Conservation (phyloP, 2,888 invertebrate species). For the Pegoplata infirma region DNA sequence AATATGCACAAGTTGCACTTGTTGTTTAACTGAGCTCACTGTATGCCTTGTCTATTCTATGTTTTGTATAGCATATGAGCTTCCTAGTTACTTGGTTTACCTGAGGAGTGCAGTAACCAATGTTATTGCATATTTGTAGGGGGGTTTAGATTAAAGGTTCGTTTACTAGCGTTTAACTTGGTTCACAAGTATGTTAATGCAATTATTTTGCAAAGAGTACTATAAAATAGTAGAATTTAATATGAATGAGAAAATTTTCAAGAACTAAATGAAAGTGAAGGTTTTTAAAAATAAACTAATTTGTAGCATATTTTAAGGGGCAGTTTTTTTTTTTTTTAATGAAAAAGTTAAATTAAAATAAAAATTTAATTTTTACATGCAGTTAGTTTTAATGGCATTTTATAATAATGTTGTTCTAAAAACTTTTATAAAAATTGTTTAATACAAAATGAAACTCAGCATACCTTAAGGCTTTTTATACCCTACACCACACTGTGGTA, state of each 20-base stretch:
- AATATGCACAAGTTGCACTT: not conserved
- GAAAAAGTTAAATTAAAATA: no score
- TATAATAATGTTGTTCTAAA: no score
- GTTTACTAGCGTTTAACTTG: not conserved
- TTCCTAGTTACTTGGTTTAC: not conserved
- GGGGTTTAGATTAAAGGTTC: not conserved
- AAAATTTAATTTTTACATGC: no score
- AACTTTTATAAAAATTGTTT: no score
- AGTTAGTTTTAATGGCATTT: no score
- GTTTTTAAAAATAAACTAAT: no score
- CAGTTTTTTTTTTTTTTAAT: no score
- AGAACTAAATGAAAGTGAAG: not conserved
- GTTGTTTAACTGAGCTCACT: not conserved
- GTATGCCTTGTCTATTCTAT: not conserved
- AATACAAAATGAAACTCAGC: no score
- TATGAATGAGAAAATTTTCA: not conserved
- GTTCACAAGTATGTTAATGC: not conserved
- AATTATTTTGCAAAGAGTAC: not conserved
- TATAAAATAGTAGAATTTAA: not conserved
- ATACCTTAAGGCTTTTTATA: no score
- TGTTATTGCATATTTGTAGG: not conserved
- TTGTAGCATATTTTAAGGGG: no score
- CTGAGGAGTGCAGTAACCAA: not conserved
- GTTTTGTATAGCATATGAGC: not conserved
- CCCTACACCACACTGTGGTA: no score